Base-by-base conservation (phyloP, 2,888 invertebrate species). In the Congeria kusceri region DNA sequence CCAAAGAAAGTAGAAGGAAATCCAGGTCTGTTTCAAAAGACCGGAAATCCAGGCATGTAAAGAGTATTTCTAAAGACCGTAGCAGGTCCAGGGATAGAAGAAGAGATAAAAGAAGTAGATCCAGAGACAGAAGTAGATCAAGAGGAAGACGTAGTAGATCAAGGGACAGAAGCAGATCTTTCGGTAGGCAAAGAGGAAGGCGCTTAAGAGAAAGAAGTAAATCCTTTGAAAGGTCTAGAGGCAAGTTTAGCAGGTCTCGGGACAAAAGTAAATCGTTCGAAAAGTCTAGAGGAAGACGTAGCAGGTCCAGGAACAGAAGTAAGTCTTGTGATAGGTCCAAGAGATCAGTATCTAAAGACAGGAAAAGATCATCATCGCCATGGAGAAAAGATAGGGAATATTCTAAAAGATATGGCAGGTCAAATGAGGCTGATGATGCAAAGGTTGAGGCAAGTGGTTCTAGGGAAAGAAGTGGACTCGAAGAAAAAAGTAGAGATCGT, bases 311-410 rank as follows among this genome's bases (percentile, higher is more conserved):
- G 15, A 62, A 70, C 2, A 59, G 58, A 49, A 64, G 47, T 39
- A 56, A 56, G n/a, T 68, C 74, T n/a, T 27, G 46, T 61, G 72
- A 75, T 29, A 72, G 71, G 44, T 18, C 56, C 11, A 71, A 57
- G n/a, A 53, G 71, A 29, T 78, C 76, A 47, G 67, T 58, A 23
- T 71, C 65, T 15, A 68, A 62, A 47, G 69, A 70, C 18, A 76
- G 46, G 20, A 72, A 71, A 56, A 69, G 53, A 29, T 79, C 82
- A 62, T 47, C 70, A 46, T 83, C 82, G 13, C 80, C 80, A 29
- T 76, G 76, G 80, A 76, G 80, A 49, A 80, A 69, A 66, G 80
- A 80, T 49, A 29, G 76, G 32, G 78, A 82, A 59, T 72, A 71
- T 49, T 77, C 58, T 27, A 77, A 74, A 49, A 28, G 70, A 7